Base-by-base conservation (phyloP, 1,140 invertebrate genomes). In the Aricia agestis region DNA sequence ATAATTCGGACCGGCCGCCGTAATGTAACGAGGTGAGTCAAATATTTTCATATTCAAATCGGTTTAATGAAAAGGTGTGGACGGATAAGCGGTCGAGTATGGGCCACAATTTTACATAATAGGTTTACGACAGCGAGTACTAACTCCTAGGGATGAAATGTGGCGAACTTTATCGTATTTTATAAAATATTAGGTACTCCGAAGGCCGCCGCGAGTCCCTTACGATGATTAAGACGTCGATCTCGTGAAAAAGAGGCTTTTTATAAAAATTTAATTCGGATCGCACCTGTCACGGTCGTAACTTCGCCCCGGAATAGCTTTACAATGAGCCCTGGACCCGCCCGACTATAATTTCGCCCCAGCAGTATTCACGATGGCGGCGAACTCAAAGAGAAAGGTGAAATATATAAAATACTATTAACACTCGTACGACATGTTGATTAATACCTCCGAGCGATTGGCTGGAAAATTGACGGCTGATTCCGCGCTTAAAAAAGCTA, bases 211-310 rank as follows among this genome's bases (percentile, higher is more conserved):
- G 45, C 11, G 82, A 82, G 82, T 81, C 83, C 82, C 82, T 72
- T 68, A 78, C 73, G 72, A 76, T 90, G 80, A 86, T 88, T 88
- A 87, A 85, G 76, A 72, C 78, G 85, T 83, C 79, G 82, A 81
- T 82, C 78, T 80, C 84, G 82, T 82, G 85, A 89, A 89, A 90
- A 90, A 84, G 83, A 68, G 82, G 80, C 77, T 85, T 85, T 91
- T 84, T 87, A 86, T 85, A 86, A 89, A 82, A 89, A 83, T 84
- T 89, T 90, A 89, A 91, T 89, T 89, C 83, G 80, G 74, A 82
- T 89, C 86, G 84, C 89, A 91, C 89, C 89, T 91, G 89, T 91
- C 86, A 72, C 79, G 85, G 74, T 89, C 87, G 84, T 91, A 91
- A 91, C 86, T 90, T 87, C 72, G 80, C 82, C 82, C 81, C 75